A percentile compares a stretch with the other conserved stretches of the same genome.
phyloP scores from a whole-genome alignment of 2,797 vertebrate genomes.

The Falco rusticolus region DNA sequence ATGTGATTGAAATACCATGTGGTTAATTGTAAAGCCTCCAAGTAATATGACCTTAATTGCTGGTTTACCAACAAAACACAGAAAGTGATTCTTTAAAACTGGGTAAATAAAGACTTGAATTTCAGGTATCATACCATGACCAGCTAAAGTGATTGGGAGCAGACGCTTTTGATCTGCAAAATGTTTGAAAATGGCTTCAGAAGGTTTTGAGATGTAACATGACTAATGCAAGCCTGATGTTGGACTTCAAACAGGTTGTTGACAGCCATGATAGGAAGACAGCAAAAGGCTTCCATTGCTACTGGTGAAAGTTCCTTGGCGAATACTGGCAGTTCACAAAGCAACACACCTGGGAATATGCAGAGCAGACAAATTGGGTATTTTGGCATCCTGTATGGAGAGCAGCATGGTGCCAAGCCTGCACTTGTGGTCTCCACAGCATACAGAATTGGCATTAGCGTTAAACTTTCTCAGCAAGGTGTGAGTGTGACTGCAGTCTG shows the following conservation, averaged over 20 bases:
- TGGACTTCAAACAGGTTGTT: background rate
- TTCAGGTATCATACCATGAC: background rate
- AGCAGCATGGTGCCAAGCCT: background rate
- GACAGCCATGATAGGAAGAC: background rate
- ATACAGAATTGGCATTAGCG: rapidly evolving
- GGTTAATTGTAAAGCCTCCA: background rate
- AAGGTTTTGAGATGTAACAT: background rate
- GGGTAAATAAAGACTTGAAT: background rate
- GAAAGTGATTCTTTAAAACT: background rate
- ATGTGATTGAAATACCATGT: background rate
- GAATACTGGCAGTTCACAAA: background rate
- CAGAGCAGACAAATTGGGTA: background rate
- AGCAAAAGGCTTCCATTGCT: background rate
- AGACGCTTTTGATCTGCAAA: background rate
- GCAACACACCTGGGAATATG: background rate
- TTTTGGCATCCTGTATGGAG: background rate
- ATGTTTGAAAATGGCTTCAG: background rate
- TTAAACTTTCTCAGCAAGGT: background rate
- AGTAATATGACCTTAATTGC: background rate
- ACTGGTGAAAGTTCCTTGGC: background rate
- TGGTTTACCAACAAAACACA: conserved; percentile 23
- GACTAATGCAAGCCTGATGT: background rate
- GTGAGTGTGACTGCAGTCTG: background rate
- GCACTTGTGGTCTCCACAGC: background rate
- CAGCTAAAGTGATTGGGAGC: background rate